Evolutionary conservation across 2,888 invertebrate genomes (phyloP).

Genomic region (Galerucella pusilla): DNA sequence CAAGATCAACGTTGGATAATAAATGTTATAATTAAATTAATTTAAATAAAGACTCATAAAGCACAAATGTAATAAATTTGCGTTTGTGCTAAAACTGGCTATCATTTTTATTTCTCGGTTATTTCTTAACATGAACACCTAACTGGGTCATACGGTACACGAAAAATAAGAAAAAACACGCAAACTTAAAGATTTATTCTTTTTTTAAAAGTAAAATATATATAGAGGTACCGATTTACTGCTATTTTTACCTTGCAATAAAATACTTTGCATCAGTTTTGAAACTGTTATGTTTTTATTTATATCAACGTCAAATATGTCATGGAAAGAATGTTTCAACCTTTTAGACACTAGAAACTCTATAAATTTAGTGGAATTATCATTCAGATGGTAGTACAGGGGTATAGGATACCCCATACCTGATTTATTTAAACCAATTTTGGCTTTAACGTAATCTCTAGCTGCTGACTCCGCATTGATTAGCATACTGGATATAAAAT

Average conservation of each 20-base stretch:
- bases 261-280: constrained; percentile 12
- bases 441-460: too few species aligned
- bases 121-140: constrained; percentile 37
- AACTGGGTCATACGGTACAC: constrained; percentile 33
- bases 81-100: constrained; percentile 15
- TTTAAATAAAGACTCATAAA: background rate
- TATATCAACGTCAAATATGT: background rate
- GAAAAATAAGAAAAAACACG: constrained; percentile 39
- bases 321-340: background rate
- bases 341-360: too few species aligned
- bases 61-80: background rate
- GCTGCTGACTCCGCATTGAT: too few species aligned
- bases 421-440: too few species aligned
- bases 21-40: constrained; percentile 11
- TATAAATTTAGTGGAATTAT: too few species aligned
- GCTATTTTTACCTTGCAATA: constrained; percentile 23
- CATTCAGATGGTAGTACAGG: too few species aligned
- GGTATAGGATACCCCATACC: too few species aligned
- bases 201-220: constrained; percentile 29
- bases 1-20: background rate
- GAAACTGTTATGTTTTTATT: constrained; percentile 13
- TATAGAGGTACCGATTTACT: background rate
- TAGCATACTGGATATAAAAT: too few species aligned
- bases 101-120: constrained; percentile 31
- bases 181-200: constrained; percentile 38